Evolutionary conservation across 2,113 vertebrate genomes (phyloP), one percentile per base, ranked within the genome.

Genomic region (Stigmatopora nigra): DNA sequence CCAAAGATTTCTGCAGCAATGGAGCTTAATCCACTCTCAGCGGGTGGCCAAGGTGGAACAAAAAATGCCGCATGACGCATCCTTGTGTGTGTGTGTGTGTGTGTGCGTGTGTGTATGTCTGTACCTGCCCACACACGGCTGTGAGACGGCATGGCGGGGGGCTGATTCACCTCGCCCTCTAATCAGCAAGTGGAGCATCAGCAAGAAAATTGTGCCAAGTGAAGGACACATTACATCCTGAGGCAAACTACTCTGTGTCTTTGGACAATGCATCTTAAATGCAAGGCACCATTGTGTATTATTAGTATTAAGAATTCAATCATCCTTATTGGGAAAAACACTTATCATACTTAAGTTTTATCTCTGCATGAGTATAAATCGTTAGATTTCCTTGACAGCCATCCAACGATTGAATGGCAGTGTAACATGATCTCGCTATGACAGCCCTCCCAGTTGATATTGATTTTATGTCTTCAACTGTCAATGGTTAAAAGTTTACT

Each of bases 31-130:
- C 22, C 53, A 31, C 22, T 56, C 22, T 56, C 31, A 56, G 53
- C 53, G 53, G 22, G 22, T 56, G 25, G 22, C 53, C 53, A 15
- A 56, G 22, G 53, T 56, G 53, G 53, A 56, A 56, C 53, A 31
- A 56, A 56, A 56, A 56, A 13, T 56, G 53, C 53, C 53, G 53
- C 53, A 56, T 56, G 22, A 56, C 22, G 20, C 53, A 56, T 56
- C 20, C 22, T 55, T 31, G 22, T 35, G 55, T 57, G 31, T 36
- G 56, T 58, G 15, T n/a, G 56, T 10, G 56, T 9, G 55, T n/a
- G n/a, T n/a, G n/a, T n/a, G n/a, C n/a, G 22, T 35, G 55, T 57
- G 31, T 36, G 56, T 58, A 31, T n/a, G 56, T 10, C 31, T 9
- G 55, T 36, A 7, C 4, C 15, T 12, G 5, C 60, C 16, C 44